A percentile compares a stretch with the other conserved stretches of the same genome.
Conservation (phyloP, 2,113 vertebrate genomes). For the Cyprinodon variegatus region DNA sequence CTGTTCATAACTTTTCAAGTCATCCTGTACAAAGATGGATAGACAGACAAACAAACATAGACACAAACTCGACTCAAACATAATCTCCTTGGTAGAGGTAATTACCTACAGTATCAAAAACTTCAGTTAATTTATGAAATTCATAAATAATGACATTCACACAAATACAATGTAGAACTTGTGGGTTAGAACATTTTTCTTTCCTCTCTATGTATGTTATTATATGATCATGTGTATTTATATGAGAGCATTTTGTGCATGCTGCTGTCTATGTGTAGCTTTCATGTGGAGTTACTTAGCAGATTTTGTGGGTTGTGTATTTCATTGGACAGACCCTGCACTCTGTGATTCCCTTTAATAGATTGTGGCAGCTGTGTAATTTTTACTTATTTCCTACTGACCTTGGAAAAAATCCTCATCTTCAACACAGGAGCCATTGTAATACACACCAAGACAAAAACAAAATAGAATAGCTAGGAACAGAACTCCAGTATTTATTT, state of each 20-base stretch:
- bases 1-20: too few species aligned
- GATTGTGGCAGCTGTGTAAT: conserved; percentile 81
- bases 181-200: background rate
- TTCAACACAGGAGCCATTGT: conserved; percentile 58
- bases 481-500: conserved; percentile 3
- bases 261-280: background rate
- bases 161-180: conserved; percentile 12
- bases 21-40: too few species aligned
- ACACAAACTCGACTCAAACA: too few species aligned
- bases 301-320: conserved; percentile 35
- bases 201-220: background rate
- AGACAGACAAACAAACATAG: too few species aligned
- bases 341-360: conserved; percentile 68
- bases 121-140: background rate
- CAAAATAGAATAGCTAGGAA: background rate
- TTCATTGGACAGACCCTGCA: conserved; percentile 51
- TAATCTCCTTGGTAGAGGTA: too few species aligned
- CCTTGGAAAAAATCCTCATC: conserved; percentile 70
- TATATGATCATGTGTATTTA: background rate
- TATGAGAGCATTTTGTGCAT: background rate
- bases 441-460: conserved; percentile 17
- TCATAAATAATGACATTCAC: background rate
- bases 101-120: too few species aligned
- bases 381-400: conserved; percentile 77
- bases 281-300: conserved; percentile 43